Evolutionary conservation across 2,888 invertebrate genomes (phyloP).

Genomic region (Mythimna impura): DNA sequence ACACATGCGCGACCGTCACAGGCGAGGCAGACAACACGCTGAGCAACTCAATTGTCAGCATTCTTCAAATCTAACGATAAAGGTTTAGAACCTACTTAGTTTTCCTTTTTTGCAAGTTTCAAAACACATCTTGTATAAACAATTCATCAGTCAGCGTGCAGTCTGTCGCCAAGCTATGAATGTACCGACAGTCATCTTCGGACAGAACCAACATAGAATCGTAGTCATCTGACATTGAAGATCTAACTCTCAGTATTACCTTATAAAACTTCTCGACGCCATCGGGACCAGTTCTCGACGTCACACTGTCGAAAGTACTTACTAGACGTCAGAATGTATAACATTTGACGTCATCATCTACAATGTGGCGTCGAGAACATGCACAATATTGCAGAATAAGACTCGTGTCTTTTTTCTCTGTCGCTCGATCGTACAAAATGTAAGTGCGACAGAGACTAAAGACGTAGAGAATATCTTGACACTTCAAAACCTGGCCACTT

Average conservation of each 20-base stretch:
- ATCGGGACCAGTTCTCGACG: conserved; percentile 37
- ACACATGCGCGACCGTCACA: conserved; percentile 27
- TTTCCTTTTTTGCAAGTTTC: neutral
- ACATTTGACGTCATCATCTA: conserved; percentile 30
- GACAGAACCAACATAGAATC: conserved; percentile 53
- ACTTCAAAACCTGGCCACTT: conserved; percentile 56
- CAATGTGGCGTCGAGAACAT: conserved; percentile 41
- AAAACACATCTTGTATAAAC: neutral
- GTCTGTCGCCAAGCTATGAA: conserved; percentile 28
- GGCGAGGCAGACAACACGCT: conserved; percentile 24
- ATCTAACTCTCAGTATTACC: conserved; percentile 62
- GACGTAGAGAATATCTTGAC: conserved; percentile 33
- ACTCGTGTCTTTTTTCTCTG: conserved; percentile 32
- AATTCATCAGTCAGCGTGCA: conserved; percentile 25
- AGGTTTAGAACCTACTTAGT: neutral
- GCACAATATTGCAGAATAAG: conserved; percentile 44
- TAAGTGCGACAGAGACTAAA: conserved; percentile 39
- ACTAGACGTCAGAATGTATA: conserved; percentile 39
- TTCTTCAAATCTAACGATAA: conserved; percentile 4
- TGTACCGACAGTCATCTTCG: conserved; percentile 56
- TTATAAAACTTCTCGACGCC: conserved; percentile 65
- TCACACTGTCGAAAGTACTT: conserved; percentile 22
- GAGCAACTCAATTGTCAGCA: neutral
- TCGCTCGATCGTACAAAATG: conserved; percentile 26
- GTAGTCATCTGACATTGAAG: conserved; percentile 62